These are phyloP conservation scores for Synergus gifuensis DNA, from an alignment of 2,888 invertebrate species.

Conservation along the genomic window DNA sequence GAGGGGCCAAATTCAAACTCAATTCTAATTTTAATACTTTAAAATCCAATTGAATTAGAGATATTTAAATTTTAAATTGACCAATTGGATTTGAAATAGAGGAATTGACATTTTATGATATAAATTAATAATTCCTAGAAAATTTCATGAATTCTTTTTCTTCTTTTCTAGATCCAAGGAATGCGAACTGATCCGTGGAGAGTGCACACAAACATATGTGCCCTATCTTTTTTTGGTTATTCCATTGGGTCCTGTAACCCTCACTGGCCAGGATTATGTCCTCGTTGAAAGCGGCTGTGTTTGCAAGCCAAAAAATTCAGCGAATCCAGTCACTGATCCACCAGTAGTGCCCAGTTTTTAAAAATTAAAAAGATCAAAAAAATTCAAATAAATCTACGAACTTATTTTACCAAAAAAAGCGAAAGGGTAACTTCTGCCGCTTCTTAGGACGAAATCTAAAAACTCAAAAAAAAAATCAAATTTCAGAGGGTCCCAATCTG, in stretches of 20 bases:
- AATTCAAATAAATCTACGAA: background rate
- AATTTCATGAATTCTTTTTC: conserved; percentile 31
- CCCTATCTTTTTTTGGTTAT: conserved; percentile 95
- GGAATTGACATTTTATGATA: background rate
- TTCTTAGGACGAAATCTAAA: background rate
- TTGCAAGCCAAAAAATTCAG: conserved; percentile 83
- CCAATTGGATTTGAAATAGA: too few relatives aligned
- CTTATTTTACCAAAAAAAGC: background rate
- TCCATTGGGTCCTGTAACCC: conserved; percentile 92
- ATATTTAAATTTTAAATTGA: too few relatives aligned
- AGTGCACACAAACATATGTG: conserved; percentile 95
- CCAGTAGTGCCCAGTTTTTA: conserved; percentile 71
- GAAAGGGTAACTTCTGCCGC: background rate
- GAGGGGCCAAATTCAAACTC: too few relatives aligned
- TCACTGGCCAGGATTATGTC: conserved; percentile 96
- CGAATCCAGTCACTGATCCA: conserved; percentile 62
- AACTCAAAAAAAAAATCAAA: too few relatives aligned
- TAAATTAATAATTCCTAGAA: conserved; percentile 36
- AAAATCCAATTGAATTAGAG: too few relatives aligned
- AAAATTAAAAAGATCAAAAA: conserved; percentile 41
- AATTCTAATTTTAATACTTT: too few relatives aligned
- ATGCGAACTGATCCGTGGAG: conserved; percentile 92
- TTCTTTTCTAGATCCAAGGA: conserved; percentile 85
- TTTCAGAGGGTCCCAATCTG: too few relatives aligned
- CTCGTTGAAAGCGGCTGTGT: conserved; percentile 96